Evolutionary conservation across 2,797 vertebrate species (phyloP), one percentile per base, ranked within the genome.

Genomic region (Alauda arvensis): DNA sequence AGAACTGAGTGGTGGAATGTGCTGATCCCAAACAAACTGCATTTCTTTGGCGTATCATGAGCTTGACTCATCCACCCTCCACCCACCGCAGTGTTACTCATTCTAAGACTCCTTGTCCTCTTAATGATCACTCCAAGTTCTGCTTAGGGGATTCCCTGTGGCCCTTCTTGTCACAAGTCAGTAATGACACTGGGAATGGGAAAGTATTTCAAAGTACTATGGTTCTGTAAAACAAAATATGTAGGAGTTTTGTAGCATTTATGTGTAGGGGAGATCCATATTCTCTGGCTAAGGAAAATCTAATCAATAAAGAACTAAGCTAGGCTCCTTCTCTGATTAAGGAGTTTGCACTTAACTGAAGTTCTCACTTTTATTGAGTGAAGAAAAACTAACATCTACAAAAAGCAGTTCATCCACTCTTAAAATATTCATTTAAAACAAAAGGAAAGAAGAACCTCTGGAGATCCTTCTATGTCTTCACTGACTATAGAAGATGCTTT

Each of bases 31-130:
- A 63, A 66, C 39, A 39, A 84, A 34, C 28, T 9, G 14, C 15
- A 19, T 42, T 85, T 39, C 29, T 87, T 83, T 9, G 6, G 24
- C 15, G 2, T 74, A 18, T 37, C 0, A 1, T 29, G 45, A 79
- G 20, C 55, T 56, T 40, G 37, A 62, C 17, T 52, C 28, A 33
- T n/a, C 26, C 46, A 20, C 25, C 11, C 61, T 67, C 37, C 6
- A 8, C 7, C 5, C 31, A 3, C 10, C 0, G 0, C 1, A 6
- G 7, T 20, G 33, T 65, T 48, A 37, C 16, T 85, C 31, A 10
- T 59, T 24, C 3, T 51, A 18, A 61, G 28, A 8, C 31, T 62
- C 26, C 45, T 21, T 16, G 21, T 83, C 31, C 21, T 42, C 60
- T 8, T 57, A 31, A 8, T 33, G 49, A 46, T 88, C 33, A 34